Evolutionary conservation across 2,797 vertebrate genomes (phyloP), one percentile per base, ranked within the genome.

Genomic region (Acomys russatus): DNA sequence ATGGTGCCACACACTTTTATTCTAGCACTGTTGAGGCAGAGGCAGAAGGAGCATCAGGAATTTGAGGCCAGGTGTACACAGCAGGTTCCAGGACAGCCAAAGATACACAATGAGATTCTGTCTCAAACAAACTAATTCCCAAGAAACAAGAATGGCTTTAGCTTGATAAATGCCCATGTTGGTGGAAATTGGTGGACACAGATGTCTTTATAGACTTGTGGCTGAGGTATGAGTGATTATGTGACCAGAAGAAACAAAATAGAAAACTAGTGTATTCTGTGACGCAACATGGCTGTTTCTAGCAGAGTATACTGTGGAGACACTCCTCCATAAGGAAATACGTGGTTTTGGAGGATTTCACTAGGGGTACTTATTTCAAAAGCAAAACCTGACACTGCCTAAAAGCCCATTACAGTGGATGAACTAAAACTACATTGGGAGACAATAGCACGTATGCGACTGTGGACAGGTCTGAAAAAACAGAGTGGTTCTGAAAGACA

Each of bases 321-420:
- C 44, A 51, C 79, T 66, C 33, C 56, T 33, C 22, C 3, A 64
- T 22, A 79, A 86, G 18, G 76, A 96, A 84, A 18, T 44, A n/a
- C 2, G 4, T 71, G 23, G 23, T 54, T 38, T 71, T 1, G 70
- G 85, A 64, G 9, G 5, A 73, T 86, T 17, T 83, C 9, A 20
- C 20, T 79, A 56, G 83, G 59, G 56, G 22, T 90, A 59, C 66
- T 95, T 94, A 6, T 77, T 85, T 96, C 73, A 68, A 77, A 90
- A 92, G 38, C 38, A 54, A n/a, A 93, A 92, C 6, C 44, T 64
- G 78, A 17, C 71, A 80, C 38, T 73, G 56, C 14, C 76, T 68
- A 61, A 80, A 85, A n/a, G 33, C 79, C 61, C 56, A 63, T 35
- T 54, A 23, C n/a, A 51, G 59, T 25, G 76, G 28, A 35, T 59